phyloP scores from a whole-genome alignment of 92 coral and sea anemone species.

The Diadumene lineata region DNA sequence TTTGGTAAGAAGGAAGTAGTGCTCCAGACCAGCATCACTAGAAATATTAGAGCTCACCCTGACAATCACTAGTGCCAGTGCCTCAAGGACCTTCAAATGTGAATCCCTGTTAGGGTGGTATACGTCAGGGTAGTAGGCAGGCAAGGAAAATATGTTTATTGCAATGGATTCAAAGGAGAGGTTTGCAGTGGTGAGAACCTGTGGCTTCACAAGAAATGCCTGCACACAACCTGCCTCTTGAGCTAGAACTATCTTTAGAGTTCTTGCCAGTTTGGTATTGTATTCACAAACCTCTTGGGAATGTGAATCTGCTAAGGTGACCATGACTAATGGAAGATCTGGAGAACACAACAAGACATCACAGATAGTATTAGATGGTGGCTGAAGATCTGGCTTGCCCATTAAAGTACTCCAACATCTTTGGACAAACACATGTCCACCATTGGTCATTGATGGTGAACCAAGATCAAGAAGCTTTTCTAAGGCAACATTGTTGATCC shows the following conservation, averaged over 20 bases:
- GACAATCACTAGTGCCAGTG: conserved; percentile 22
- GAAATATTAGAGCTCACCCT: background rate
- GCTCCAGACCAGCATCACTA: background rate
- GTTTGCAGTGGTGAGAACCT: background rate
- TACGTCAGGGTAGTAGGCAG: conserved; percentile 1
- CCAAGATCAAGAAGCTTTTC: background rate
- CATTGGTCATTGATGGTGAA: background rate
- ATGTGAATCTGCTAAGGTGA: conserved; percentile 4
- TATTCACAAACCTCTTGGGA: background rate
- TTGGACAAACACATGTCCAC: conserved; percentile 3
- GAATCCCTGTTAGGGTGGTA: background rate
- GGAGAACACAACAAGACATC: conserved; percentile 21
- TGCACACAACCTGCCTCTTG: conserved; percentile 31
- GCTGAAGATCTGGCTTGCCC: background rate
- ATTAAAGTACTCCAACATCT: conserved; percentile 3
- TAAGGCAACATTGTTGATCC: conserved; percentile 1
- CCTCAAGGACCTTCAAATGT: conserved; percentile 1
- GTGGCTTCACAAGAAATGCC: conserved; percentile 7
- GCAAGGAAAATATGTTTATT: background rate
- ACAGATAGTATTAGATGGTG: conserved; percentile 9
- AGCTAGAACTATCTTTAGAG: conserved; percentile 9
- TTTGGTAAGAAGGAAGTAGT: conserved; percentile 12
- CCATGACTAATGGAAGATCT: conserved; percentile 12
- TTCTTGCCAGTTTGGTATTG: conserved; percentile 18
- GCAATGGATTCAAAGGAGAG: background rate